Conservation (phyloP, 2,113 vertebrate genomes). For the Neotoma lepida region DNA sequence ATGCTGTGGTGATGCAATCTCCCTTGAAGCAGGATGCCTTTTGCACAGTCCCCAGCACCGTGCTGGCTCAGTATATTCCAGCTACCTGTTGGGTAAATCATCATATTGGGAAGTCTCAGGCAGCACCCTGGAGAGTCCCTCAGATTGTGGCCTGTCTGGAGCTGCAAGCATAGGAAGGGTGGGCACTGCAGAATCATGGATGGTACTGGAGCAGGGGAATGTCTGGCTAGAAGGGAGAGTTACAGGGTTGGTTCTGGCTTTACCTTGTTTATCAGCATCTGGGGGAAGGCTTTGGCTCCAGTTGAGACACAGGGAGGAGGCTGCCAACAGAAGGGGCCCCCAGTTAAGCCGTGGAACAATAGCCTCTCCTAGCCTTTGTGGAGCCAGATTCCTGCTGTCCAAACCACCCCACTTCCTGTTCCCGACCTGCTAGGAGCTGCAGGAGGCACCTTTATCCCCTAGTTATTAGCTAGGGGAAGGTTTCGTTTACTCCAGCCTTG, state of each 20-base stretch:
- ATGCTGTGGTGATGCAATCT: background rate
- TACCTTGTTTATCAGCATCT: constrained; percentile 59
- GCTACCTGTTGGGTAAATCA: background rate
- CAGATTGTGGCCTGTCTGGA: background rate
- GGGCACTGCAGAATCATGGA: background rate
- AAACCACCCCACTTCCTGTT: constrained; percentile 78
- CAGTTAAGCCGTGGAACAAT: constrained; percentile 69
- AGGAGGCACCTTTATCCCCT: constrained; percentile 64
- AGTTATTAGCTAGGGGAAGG: constrained; percentile 56
- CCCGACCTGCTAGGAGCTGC: constrained; percentile 69
- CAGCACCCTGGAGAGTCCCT: background rate
- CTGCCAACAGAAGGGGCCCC: constrained; percentile 59
- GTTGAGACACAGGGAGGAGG: background rate
- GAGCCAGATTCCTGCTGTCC: constrained; percentile 74
- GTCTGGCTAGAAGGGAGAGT: background rate
- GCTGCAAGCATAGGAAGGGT: background rate
- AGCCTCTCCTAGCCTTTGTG: constrained; percentile 56
- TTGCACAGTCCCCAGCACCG: background rate
- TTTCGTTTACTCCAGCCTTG: constrained; percentile 37
- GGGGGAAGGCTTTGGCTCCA: constrained; percentile 64
- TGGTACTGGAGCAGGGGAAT: constrained; percentile 24
- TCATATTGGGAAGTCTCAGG: background rate
- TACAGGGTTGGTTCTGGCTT: constrained; percentile 46
- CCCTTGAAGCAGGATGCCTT: background rate
- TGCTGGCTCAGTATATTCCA: background rate